Conservation (phyloP, 2,888 invertebrate genomes). For the Lochmaea capreae region DNA sequence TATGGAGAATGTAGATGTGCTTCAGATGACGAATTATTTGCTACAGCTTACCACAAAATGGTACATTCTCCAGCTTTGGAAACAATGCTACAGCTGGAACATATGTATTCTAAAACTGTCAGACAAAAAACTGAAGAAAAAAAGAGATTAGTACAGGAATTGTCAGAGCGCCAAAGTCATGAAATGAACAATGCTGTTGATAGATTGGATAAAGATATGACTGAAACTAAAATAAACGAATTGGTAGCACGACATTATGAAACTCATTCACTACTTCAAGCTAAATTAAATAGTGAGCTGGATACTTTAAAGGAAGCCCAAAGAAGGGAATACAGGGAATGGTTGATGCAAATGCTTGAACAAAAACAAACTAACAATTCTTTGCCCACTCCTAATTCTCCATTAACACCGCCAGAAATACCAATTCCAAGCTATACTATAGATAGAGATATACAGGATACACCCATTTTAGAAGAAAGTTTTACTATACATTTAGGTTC, state of each 20-base stretch:
- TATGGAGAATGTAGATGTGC: conserved; percentile 86
- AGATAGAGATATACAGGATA: conserved; percentile 48
- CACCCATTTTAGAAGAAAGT: conserved; percentile 82
- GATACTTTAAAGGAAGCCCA: conserved; percentile 88
- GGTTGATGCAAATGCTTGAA: conserved; percentile 86
- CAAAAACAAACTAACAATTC: conserved; percentile 73
- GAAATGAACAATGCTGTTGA: conserved; percentile 92
- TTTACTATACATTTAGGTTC: conserved; percentile 98
- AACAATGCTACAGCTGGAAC: conserved; percentile 88
- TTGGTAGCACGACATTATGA: conserved; percentile 85
- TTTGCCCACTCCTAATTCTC: conserved; percentile 69
- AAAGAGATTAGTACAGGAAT: conserved; percentile 76
- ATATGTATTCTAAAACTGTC: conserved; percentile 85
- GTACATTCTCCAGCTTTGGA: conserved; percentile 79
- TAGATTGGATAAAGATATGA: conserved; percentile 79
- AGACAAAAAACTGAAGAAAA: conserved; percentile 78
- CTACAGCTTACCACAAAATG: conserved; percentile 83
- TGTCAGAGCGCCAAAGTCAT: conserved; percentile 81
- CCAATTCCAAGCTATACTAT: conserved; percentile 42
- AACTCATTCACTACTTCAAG: conserved; percentile 84
- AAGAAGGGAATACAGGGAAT: conserved; percentile 86
- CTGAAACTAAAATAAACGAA: conserved; percentile 87
- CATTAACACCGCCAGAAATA: conserved; percentile 60
- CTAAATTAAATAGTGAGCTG: conserved; percentile 87
- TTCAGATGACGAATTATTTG: conserved; percentile 87